Conservation (phyloP, 2,113 vertebrate genomes). For the Pontoporia blainvillei region DNA sequence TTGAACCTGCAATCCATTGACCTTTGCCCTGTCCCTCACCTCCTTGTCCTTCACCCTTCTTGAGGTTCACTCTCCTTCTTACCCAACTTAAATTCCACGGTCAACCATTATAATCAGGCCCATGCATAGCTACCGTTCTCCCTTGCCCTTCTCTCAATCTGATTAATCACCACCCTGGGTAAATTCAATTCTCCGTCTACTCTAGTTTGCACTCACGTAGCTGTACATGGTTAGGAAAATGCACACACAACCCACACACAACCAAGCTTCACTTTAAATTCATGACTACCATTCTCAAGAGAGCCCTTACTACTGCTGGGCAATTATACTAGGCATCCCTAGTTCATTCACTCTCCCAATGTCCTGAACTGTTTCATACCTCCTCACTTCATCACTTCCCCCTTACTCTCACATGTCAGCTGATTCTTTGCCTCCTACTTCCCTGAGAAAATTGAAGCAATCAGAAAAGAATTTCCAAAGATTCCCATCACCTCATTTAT, state of each 20-base stretch:
- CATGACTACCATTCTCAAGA: neutral
- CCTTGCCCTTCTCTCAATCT: neutral
- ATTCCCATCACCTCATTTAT: neutral
- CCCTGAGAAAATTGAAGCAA: neutral
- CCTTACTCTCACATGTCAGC: neutral
- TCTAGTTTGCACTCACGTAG: neutral
- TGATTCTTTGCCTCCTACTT: neutral
- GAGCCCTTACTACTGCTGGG: neutral
- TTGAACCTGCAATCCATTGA: neutral
- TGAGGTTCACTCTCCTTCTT: neutral
- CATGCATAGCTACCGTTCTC: no score
- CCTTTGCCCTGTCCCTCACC: neutral
- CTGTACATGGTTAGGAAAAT: neutral
- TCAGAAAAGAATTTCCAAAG: neutral
- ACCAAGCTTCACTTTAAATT: neutral
- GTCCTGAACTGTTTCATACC: neutral
- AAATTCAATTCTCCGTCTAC: neutral
- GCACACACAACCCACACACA: neutral
- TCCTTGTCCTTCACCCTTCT: neutral
- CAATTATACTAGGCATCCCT: neutral
- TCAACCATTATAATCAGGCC: neutral
- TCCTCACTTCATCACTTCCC: accelerated
- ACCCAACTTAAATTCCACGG: neutral
- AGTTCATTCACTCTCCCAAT: neutral
- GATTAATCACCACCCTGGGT: neutral